A percentile compares a stretch with the other conserved stretches of the same genome.
These are phyloP conservation scores for Acanthurus leucopareius DNA, from an alignment of 2,797 vertebrate species.

Conservation along the genomic window DNA sequence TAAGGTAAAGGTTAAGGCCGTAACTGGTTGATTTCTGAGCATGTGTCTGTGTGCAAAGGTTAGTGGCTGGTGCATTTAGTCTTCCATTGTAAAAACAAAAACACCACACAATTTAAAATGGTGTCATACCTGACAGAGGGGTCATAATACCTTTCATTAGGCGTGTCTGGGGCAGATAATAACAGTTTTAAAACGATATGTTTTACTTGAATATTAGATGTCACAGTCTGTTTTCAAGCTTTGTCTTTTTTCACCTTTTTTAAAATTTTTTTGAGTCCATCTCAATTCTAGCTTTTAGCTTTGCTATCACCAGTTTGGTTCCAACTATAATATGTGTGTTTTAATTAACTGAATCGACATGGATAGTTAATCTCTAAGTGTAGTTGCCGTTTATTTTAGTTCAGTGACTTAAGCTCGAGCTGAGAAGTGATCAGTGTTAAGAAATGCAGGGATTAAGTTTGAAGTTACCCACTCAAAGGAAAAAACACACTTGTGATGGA, in stretches of 20 bases:
- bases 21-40: constrained; percentile 14
- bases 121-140: constrained; percentile 23
- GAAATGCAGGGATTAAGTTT: not conserved
- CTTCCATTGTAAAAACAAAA: constrained; percentile 19
- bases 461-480: not conserved
- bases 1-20: no score
- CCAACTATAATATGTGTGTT: not conserved
- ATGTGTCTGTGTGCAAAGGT: constrained; percentile 12
- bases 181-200: not conserved
- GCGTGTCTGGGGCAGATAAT: constrained; percentile 2
- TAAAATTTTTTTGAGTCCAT: not conserved
- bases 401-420: no score
- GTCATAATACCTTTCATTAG: constrained; percentile 7
- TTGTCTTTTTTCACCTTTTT: not conserved
- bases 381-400: not conserved
- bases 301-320: not conserved
- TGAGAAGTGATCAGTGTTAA: not conserved
- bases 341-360: not conserved
- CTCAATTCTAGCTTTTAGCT: not conserved
- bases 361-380: not conserved
- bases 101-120: constrained; percentile 22
- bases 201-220: not conserved
- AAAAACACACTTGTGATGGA: not conserved
- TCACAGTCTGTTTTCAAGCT: not conserved
- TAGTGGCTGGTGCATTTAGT: not conserved